These are phyloP conservation scores for Stomorhina lunata DNA, from an alignment of 2,888 invertebrate species.

Conservation along the genomic window DNA sequence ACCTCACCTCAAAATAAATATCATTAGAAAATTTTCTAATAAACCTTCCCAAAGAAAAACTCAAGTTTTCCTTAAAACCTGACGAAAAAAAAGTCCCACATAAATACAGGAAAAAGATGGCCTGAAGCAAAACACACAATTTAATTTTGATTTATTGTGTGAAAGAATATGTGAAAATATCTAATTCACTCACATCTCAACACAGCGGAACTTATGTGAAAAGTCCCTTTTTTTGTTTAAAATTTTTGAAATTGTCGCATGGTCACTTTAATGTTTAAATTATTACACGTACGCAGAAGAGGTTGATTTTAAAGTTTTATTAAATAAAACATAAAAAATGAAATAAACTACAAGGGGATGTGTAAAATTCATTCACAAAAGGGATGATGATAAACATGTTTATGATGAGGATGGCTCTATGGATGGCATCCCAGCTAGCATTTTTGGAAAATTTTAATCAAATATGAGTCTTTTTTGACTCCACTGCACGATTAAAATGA, in stretches of 20 bases:
- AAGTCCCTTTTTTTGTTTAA: conserved; percentile 62
- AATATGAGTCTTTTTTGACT: no score
- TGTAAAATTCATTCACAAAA: conserved; percentile 23
- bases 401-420: conserved; percentile 18
- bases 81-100: conserved; percentile 32
- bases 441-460: no score
- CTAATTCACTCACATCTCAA: conserved; percentile 30
- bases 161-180: conserved; percentile 60
- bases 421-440: no score
- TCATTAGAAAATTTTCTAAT: conserved; percentile 58
- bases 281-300: conserved; percentile 70
- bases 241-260: conserved; percentile 76
- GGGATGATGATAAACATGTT: conserved; percentile 52
- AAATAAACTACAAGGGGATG: conserved; percentile 28
- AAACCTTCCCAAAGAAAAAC: conserved; percentile 25
- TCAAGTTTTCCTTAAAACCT: conserved; percentile 36
- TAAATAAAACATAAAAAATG: conserved; percentile 9
- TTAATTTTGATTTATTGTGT: conserved; percentile 67
- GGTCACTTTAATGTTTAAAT: conserved; percentile 78
- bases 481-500: no score
- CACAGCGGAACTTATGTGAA: neutral
- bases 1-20: conserved; percentile 41
- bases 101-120: conserved; percentile 41
- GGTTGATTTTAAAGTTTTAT: conserved; percentile 58
- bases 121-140: conserved; percentile 62